Evolutionary conservation across 2,888 invertebrate species (phyloP), one percentile per base, ranked within the genome.

Genomic region (Listrodromus nycthemerus): DNA sequence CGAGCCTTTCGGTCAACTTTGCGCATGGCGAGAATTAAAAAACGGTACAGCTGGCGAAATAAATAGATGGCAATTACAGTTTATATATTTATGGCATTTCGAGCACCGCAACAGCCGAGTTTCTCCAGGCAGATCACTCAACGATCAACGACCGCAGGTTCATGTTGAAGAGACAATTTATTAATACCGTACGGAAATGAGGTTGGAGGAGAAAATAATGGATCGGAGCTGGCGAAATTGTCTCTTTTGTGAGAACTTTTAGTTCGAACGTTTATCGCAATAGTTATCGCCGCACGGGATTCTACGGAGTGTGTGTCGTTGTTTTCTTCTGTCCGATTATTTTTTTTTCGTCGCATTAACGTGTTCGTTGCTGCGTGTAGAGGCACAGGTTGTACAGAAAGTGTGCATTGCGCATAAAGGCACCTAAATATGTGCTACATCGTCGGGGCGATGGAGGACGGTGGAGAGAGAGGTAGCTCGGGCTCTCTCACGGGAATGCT

Each of bases 361-460:
- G 37, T 37, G 19, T 19, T 61, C 13, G n/a, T 52, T 13, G 52
- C 52, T 33, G 19, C 13, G 37, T 21, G 33, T 37, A 37, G 6
- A 55, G 16, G 1, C 13, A 27, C 58, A 41, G 37, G 58, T 37
- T 71, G 58, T 71, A 41, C 41, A 5, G 8, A 6, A 71, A 19
- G 45, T 10, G 52, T 27, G 21, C 52, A 82, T 16, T 63, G 63
- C 79, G 67, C 61, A 58, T 67, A n/a, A 37, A 83, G 50, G 77
- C 79, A 50, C 74, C 82, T 67, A 83, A 77, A 88, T 76, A 78
- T 77, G 69, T 41, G 82, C 69, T 41, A 66, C 67, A 48, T 24
- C 30, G 52, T 24, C 41, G 58, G 37, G 33, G 16, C 70, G 61
- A 75, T 67, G 70, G 71, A 76, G 74, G 63, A 80, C 65, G 37